phyloP scores from a whole-genome alignment of 1,140 invertebrate species.

The Drosophila ohnishii region DNA sequence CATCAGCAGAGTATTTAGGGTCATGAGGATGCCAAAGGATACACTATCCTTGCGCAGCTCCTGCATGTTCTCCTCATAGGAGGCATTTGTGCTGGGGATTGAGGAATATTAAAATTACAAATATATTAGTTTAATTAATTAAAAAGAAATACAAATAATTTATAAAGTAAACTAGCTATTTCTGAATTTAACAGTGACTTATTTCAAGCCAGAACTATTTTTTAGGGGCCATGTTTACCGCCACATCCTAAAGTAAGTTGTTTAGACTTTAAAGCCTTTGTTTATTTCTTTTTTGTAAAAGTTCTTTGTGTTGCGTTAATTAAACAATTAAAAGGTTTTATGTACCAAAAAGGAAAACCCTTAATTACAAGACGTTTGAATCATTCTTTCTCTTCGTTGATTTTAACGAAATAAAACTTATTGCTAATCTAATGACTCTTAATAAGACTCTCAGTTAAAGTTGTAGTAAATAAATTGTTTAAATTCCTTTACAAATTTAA shows the following conservation, averaged over 20 bases:
- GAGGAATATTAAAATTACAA: background rate
- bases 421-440: background rate
- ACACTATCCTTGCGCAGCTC: slow-evolving; percentile 87
- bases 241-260: background rate
- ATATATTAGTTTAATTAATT: background rate
- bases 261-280: background rate
- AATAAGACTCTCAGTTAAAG: too few species aligned
- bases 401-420: background rate
- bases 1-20: slow-evolving; percentile 85
- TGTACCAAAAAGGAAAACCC: background rate
- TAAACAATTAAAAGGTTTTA: background rate
- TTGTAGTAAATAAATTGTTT: background rate
- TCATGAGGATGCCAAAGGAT: slow-evolving; percentile 86
- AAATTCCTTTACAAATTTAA: background rate
- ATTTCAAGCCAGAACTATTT: background rate
- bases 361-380: background rate
- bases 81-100: slow-evolving; percentile 83
- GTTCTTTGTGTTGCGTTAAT: background rate
- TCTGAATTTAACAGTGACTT: background rate
- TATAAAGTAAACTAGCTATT: background rate
- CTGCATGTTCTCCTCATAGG: slow-evolving; percentile 84
- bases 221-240: background rate
- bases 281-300: background rate
- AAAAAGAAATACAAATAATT: too few species aligned
- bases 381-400: background rate